A percentile compares a stretch with the other conserved stretches of the same genome.
These are phyloP conservation scores for rat (Rattus norvegicus) DNA, from an alignment of 2,113 vertebrate genomes.

Conservation along the genomic window GRCr8 NC_086021.1:85264001-85264500, in stretches of 20 bases:
- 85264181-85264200: not conserved
- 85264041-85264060: not conserved
- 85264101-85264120: not conserved
- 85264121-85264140: not conserved
- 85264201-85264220: not conserved
- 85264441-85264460: not conserved
- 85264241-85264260: too few relatives aligned
- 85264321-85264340: not conserved
- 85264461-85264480: constrained; percentile 19
- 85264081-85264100: not conserved
- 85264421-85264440: not conserved
- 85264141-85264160: not conserved
- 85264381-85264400: not conserved
- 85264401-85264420: not conserved
- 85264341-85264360: not conserved
- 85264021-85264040: not conserved
- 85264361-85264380: not conserved
- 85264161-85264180: not conserved
- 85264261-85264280: not conserved
- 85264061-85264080: not conserved
- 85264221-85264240: not conserved
- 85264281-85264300: not conserved
- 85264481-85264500: not conserved
- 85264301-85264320: not conserved
- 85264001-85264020: not conserved